A percentile compares a stretch with the other conserved stretches of the same genome.
Conservation (phyloP, 2,797 vertebrate genomes). For the Diglossa cyanea region DNA sequence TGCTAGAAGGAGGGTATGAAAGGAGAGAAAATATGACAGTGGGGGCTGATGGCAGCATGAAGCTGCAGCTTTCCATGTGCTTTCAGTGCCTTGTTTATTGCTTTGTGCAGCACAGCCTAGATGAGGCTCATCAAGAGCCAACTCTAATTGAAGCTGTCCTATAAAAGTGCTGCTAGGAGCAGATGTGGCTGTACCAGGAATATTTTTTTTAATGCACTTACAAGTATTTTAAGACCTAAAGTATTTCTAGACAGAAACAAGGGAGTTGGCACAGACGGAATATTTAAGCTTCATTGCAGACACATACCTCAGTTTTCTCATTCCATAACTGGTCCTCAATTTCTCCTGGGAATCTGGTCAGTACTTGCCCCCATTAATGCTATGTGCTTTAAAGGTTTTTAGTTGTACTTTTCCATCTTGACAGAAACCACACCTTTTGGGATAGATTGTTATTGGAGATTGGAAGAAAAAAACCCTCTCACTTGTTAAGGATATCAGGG, state of each 20-base stretch:
- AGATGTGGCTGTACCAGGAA: conserved; percentile 39
- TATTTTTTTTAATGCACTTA: background rate
- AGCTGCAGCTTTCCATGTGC: conserved; percentile 38
- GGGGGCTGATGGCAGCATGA: conserved; percentile 8
- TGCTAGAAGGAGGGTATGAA: background rate
- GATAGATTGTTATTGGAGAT: background rate
- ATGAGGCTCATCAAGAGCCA: conserved; percentile 45
- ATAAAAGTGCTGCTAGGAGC: conserved; percentile 44
- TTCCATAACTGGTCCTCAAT: background rate
- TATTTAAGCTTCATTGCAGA: background rate
- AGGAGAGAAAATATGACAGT: conserved; percentile 30
- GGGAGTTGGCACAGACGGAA: background rate
- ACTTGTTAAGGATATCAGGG: background rate
- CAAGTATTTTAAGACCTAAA: conserved; percentile 23
- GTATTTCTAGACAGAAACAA: conserved; percentile 11
- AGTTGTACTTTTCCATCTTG: background rate
- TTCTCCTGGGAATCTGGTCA: background rate
- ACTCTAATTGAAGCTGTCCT: conserved; percentile 47
- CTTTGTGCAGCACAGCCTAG: conserved; percentile 20
- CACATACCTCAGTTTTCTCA: background rate
- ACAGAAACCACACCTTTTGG: background rate
- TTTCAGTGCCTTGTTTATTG: conserved; percentile 18
- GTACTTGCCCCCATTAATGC: background rate
- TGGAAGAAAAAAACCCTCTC: background rate
- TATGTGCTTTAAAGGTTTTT: background rate